phyloP scores from a whole-genome alignment of 1,140 invertebrate species.

The Leptinotarsa undecemlineata region DNA sequence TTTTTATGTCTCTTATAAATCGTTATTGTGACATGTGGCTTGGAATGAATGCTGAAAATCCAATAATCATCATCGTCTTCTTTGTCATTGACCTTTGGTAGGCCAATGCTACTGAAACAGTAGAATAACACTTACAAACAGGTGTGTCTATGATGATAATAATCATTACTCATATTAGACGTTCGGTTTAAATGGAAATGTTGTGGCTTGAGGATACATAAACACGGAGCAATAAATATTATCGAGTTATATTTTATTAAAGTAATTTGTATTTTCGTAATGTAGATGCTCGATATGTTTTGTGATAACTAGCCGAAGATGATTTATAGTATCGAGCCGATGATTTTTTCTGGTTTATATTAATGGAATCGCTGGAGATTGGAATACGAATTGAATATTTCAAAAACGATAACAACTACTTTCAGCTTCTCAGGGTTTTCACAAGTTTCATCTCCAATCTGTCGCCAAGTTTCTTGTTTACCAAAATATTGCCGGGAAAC shows the following conservation, averaged over 20 bases:
- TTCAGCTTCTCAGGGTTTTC: background rate
- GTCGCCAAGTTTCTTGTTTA: slow-evolving; percentile 15
- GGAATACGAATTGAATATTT: too few relatives aligned
- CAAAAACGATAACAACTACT: too few relatives aligned
- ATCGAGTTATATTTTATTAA: slow-evolving; percentile 1
- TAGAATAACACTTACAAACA: slow-evolving; percentile 4
- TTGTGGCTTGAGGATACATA: slow-evolving; percentile 15
- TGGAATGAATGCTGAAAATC: too few relatives aligned
- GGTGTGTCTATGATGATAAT: slow-evolving; percentile 10
- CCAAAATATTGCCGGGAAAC: background rate
- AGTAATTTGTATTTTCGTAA: background rate
- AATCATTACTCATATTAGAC: slow-evolving; percentile 22
- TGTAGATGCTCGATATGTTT: background rate
- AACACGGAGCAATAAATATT: slow-evolving; percentile 21
- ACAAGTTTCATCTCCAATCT: background rate
- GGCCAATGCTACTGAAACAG: slow-evolving; percentile 4
- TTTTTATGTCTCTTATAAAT: too few relatives aligned
- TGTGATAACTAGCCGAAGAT: background rate
- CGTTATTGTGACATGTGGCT: too few relatives aligned
- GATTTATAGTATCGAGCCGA: background rate
- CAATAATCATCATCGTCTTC: background rate
- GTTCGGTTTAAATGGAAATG: slow-evolving; percentile 21
- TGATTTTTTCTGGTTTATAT: background rate
- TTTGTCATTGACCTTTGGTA: slow-evolving; percentile 5
- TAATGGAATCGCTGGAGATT: too few relatives aligned